Evolutionary conservation across 2,113 vertebrate species (phyloP).

Genomic region (Pseudopodoces humilis): DNA sequence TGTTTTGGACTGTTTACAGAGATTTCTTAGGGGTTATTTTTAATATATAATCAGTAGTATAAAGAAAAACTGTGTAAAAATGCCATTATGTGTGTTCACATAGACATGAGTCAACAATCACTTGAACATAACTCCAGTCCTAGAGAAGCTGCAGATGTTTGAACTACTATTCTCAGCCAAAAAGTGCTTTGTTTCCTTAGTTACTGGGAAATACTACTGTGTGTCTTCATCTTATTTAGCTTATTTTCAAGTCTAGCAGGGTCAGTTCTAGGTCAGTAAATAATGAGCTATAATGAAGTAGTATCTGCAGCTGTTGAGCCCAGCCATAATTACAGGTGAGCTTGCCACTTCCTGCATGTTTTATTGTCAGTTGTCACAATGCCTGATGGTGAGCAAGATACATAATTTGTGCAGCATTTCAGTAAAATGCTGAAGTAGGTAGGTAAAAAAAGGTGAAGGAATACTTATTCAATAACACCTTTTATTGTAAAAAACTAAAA

Average conservation of each 20-base stretch:
- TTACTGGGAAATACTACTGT: not conserved
- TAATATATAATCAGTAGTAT: not conserved
- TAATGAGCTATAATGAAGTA: not conserved
- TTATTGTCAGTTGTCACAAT: not conserved
- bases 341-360: not conserved
- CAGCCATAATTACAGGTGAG: not conserved
- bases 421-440: not conserved
- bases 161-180: not conserved
- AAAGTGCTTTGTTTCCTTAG: slow-evolving; percentile 11
- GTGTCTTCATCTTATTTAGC: not conserved
- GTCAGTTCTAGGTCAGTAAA: slow-evolving; percentile 4
- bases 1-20: not conserved
- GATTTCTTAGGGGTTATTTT: not conserved
- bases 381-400: not conserved
- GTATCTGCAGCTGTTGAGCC: not conserved
- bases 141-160: not conserved
- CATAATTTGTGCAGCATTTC: not conserved
- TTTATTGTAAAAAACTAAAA: not conserved
- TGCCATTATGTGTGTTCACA: not conserved
- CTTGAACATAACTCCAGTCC: not conserved
- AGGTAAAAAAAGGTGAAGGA: not conserved
- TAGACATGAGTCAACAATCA: not conserved
- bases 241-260: slow-evolving; percentile 3
- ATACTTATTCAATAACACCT: not conserved
- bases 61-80: not conserved